phyloP scores from a whole-genome alignment of 2,113 vertebrate genomes.

The Sakesphorus luctuosus region DNA sequence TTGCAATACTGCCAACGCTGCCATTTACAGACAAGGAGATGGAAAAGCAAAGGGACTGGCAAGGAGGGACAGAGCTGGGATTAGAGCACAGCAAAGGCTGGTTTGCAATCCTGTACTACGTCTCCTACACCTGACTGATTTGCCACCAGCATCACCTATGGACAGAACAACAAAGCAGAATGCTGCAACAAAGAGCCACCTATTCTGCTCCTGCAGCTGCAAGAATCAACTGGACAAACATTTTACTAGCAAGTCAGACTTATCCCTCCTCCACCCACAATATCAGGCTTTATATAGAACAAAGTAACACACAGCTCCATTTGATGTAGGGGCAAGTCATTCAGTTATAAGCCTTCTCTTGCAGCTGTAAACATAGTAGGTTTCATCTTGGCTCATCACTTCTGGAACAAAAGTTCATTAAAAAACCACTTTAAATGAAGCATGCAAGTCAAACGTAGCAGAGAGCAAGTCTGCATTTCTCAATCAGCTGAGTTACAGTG shows the following conservation, averaged over 20 bases:
- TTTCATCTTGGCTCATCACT: background rate
- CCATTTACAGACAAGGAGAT: background rate
- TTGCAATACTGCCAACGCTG: background rate
- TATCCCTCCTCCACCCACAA: background rate
- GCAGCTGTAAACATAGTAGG: background rate
- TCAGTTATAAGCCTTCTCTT: background rate
- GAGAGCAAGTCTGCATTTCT: conserved; percentile 22
- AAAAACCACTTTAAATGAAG: background rate
- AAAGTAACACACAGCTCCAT: background rate
- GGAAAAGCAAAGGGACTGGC: background rate
- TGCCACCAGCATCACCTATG: conserved; percentile 33
- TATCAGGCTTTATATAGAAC: background rate
- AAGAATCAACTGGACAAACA: conserved; percentile 30
- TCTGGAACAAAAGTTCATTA: background rate
- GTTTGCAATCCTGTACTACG: background rate
- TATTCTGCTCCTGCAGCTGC: conserved; percentile 34
- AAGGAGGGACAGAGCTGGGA: background rate
- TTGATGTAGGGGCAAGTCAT: background rate
- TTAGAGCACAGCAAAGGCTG: background rate
- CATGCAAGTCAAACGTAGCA: background rate
- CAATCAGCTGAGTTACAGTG: conserved; percentile 46
- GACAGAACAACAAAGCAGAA: background rate
- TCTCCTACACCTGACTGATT: background rate
- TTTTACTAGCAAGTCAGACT: conserved; percentile 45
- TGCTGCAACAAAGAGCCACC: conserved; percentile 11